Percentiles rank a stretch among this genome's conserved stretches.
Conservation (phyloP, 2,113 vertebrate genomes). For the Penelope pileata region DNA sequence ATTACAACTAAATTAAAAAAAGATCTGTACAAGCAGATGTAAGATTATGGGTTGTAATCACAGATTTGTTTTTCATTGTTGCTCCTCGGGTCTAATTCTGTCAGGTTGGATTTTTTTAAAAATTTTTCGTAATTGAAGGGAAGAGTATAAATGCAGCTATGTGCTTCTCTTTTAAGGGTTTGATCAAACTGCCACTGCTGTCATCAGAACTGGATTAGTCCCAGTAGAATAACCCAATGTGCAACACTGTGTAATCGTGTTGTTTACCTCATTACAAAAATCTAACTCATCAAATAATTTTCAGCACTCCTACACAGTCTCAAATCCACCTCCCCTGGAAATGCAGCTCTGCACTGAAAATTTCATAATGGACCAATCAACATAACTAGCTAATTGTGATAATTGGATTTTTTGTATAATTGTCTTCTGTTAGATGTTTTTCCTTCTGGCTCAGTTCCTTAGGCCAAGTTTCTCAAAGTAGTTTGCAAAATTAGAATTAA, state of each 20-base stretch:
- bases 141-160: conserved; percentile 8
- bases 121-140: conserved; percentile 35
- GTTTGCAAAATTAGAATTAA: conserved; percentile 70
- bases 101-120: neutral
- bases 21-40: neutral
- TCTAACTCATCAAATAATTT: conserved; percentile 58
- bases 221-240: conserved; percentile 39
- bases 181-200: conserved; percentile 49
- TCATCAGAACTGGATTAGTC: conserved; percentile 30
- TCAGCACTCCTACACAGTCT: conserved; percentile 29
- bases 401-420: conserved; percentile 73
- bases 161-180: conserved; percentile 30
- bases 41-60: conserved; percentile 8
- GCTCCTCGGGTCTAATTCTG: neutral
- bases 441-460: conserved; percentile 66
- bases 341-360: conserved; percentile 9
- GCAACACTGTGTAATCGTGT: conserved; percentile 38
- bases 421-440: conserved; percentile 63
- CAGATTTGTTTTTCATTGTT: conserved; percentile 20
- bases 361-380: conserved; percentile 57
- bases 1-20: conserved; percentile 6
- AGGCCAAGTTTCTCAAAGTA: conserved; percentile 57
- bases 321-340: conserved; percentile 50
- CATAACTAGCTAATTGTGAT: conserved; percentile 72
- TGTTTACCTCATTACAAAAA: conserved; percentile 66